Evolutionary conservation across 1,140 invertebrate genomes (phyloP), one percentile per base, ranked within the genome.

Genomic region (Ephestia elutella): DNA sequence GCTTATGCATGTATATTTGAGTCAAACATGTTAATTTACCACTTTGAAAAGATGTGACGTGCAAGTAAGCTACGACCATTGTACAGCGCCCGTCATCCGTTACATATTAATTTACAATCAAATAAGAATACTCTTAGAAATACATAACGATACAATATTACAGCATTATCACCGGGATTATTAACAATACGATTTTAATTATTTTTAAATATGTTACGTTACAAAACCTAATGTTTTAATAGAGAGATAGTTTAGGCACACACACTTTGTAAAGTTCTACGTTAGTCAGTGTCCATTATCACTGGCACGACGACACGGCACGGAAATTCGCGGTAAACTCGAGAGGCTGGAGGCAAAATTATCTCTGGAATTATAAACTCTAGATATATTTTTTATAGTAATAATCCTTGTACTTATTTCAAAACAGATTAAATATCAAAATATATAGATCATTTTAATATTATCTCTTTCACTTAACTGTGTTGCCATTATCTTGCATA

Each of bases 61-160:
- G 38, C 4, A 44, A 15, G 38, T 44, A n/a, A 71, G 74, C 73
- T 71, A 72, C 68, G 69, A 62, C 59, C 38, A 5, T 15, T 3
- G 10, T 44, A 10, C 13, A 44, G 38, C 38, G 38, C 38, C 38
- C 38, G 60, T 32, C 30, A 83, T 83, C 70, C 78, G 63, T 74
- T 80, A 82, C 77, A 83, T 82, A 83, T 84, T 44, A 44, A 15
- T 84, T 82, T 87, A 87, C 82, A 86, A 61, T 73, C 67, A 63
- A 78, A 85, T 78, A 80, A 79, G 73, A 80, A 80, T 86, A 86
- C 73, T 69, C 83, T 87, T 88, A 87, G 73, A 86, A 88, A 85
- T 86, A 86, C 80, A 88, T 87, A 88, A 88, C 86, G 83, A 86
- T 88, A 88, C 79, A 86, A 85, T 86, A 88, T 88, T 87, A 87